These are phyloP conservation scores for Drosophila busckii DNA, from an alignment of 1,140 invertebrate species.

Conservation along the genomic window DNA sequence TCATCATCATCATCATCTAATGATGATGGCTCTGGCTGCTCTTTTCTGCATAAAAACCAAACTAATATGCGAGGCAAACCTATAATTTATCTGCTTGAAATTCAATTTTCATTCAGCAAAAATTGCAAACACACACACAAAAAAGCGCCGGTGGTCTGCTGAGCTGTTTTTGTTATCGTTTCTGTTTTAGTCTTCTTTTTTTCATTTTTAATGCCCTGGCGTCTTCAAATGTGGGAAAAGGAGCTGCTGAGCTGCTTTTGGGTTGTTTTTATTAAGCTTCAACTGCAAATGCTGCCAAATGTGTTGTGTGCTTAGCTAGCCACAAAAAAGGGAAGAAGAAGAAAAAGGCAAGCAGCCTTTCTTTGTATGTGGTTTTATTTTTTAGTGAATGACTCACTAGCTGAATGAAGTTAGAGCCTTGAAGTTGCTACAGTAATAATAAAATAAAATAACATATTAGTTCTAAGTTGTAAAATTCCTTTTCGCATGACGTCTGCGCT, in stretches of 20 bases:
- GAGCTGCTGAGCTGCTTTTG: slow-evolving; percentile 15
- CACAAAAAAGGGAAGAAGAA: slow-evolving; percentile 15
- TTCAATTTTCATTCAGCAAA: slow-evolving; percentile 72
- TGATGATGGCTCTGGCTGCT: slow-evolving; percentile 45
- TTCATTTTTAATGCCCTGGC: slow-evolving; percentile 16
- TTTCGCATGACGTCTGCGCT: too few species aligned
- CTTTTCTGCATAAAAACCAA: slow-evolving; percentile 59
- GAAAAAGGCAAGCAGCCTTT: too few species aligned
- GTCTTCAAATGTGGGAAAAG: slow-evolving; percentile 27
- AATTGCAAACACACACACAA: slow-evolving; percentile 53
- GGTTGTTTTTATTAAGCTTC: slow-evolving; percentile 20
- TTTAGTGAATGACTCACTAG: slow-evolving; percentile 53
- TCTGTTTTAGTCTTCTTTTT: slow-evolving; percentile 10
- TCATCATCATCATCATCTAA: slow-evolving; percentile 24
- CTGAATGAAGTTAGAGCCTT: too few species aligned
- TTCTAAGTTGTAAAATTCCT: too few species aligned
- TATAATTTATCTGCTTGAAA: slow-evolving; percentile 71
- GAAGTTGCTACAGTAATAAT: too few species aligned
- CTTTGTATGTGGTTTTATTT: slow-evolving; percentile 30
- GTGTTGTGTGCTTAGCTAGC: slow-evolving; percentile 16
- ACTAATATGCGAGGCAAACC: slow-evolving; percentile 58
- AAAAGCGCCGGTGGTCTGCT: slow-evolving; percentile 50
- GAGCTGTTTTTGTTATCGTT: not conserved
- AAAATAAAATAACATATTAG: too few species aligned
- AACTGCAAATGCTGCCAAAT: slow-evolving; percentile 17